These are phyloP conservation scores for Bradysia coprophila DNA, from an alignment of 1,140 invertebrate genomes.

Conservation along the genomic window DNA sequence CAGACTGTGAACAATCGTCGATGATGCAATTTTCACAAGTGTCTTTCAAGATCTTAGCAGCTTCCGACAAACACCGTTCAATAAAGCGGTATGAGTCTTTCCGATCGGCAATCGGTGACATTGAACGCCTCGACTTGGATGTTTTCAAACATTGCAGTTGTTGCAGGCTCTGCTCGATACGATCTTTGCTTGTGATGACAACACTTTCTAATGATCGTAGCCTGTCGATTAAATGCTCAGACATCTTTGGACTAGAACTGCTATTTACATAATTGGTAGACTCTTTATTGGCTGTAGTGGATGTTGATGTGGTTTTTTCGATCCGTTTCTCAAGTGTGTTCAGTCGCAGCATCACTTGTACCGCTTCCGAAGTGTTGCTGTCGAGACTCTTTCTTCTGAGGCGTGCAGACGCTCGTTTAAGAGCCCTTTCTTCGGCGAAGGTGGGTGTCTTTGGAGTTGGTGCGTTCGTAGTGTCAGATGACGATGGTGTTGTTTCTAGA, in stretches of 20 bases:
- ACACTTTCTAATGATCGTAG: slow-evolving; percentile 34
- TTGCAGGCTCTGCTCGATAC: slow-evolving; percentile 16
- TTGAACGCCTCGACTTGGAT: slow-evolving; percentile 30
- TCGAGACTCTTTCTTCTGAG: slow-evolving; percentile 47
- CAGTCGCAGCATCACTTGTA: slow-evolving; percentile 54
- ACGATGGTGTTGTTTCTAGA: slow-evolving; percentile 33
- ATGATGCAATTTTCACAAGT: slow-evolving; percentile 30
- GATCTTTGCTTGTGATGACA: slow-evolving; percentile 29
- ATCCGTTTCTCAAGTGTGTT: slow-evolving; percentile 41
- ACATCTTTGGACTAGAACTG: slow-evolving; percentile 6
- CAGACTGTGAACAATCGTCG: not conserved
- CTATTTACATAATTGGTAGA: not conserved
- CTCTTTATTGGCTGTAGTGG: not conserved
- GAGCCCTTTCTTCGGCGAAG: slow-evolving; percentile 29
- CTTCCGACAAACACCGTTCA: slow-evolving; percentile 35
- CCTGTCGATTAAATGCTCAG: slow-evolving; percentile 30
- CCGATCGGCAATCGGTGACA: slow-evolving; percentile 34
- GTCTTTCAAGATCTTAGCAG: slow-evolving; percentile 32
- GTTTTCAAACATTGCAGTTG: slow-evolving; percentile 34
- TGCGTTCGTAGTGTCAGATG: slow-evolving; percentile 29
- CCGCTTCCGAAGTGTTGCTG: slow-evolving; percentile 53
- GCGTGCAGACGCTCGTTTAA: slow-evolving; percentile 28
- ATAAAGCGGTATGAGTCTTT: slow-evolving; percentile 34
- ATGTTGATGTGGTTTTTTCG: slow-evolving; percentile 6
- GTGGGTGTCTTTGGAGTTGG: slow-evolving; percentile 26